Evolutionary conservation across 2,797 vertebrate species (phyloP).

Genomic region (Tachyglossus aculeatus): DNA sequence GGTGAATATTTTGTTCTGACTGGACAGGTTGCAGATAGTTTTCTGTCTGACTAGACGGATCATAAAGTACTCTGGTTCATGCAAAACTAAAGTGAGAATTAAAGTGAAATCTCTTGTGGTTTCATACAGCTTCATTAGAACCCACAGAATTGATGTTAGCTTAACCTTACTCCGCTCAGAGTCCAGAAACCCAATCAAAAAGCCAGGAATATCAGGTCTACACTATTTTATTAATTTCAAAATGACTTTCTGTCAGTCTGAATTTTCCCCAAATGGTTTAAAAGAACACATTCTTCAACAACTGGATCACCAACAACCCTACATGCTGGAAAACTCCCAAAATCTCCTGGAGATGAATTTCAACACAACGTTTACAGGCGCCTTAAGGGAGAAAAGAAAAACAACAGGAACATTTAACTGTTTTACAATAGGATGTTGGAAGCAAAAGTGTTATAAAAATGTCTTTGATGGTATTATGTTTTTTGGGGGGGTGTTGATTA

Average conservation of each 20-base stretch:
- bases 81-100: neutral
- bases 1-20: neutral
- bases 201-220: neutral
- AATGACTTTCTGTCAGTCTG: neutral
- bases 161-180: neutral
- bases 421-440: too few species aligned
- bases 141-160: neutral
- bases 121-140: neutral
- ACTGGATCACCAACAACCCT: neutral
- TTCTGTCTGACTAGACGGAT: neutral
- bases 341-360: neutral
- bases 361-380: neutral
- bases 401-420: neutral
- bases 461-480: too few species aligned
- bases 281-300: neutral
- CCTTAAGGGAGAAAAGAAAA: neutral
- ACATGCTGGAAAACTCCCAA: accelerated
- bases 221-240: neutral
- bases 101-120: neutral
- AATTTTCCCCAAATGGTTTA: neutral
- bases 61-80: neutral
- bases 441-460: too few species aligned
- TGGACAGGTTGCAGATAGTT: conserved; percentile 5
- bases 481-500: too few species aligned
- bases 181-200: neutral